phyloP scores from a whole-genome alignment of 1,140 invertebrate genomes.

The Muscidifurax raptorellus region DNA sequence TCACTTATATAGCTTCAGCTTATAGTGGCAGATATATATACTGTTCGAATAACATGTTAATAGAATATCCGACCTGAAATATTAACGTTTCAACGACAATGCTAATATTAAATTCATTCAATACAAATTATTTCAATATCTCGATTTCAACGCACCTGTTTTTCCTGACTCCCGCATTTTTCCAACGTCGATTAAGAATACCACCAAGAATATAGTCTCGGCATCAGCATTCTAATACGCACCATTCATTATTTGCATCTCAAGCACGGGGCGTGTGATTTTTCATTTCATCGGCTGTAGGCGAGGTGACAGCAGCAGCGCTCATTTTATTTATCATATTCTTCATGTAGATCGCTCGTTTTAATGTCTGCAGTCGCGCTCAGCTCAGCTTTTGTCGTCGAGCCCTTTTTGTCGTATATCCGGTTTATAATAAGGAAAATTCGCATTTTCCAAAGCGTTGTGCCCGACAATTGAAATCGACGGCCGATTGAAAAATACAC shows the following conservation, averaged over 20 bases:
- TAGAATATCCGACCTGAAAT: too few species aligned
- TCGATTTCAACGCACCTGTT: not conserved
- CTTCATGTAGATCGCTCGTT: constrained; percentile 1
- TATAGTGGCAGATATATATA: too few species aligned
- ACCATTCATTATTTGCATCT: not conserved
- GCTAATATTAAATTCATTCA: too few species aligned
- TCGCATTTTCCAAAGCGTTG: not conserved
- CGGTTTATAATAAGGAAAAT: constrained; percentile 24
- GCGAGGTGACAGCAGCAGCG: too few species aligned
- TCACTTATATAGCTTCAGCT: too few species aligned
- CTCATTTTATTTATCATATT: not conserved
- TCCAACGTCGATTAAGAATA: too few species aligned
- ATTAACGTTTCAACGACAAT: too few species aligned
- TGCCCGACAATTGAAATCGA: constrained; percentile 4
- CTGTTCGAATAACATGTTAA: too few species aligned
- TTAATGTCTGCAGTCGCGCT: not conserved
- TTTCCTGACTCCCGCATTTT: too few species aligned
- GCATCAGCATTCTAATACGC: too few species aligned
- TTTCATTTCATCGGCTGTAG: not conserved
- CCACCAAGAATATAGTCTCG: too few species aligned
- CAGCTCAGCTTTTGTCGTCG: not conserved
- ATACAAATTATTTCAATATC: not conserved
- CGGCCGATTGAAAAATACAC: constrained; percentile 3
- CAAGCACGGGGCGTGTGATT: not conserved
- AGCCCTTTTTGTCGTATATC: not conserved